Percentiles rank a stretch among this genome's conserved stretches.
Conservation (phyloP, 2,888 invertebrate genomes). For the Patella caerulea region DNA sequence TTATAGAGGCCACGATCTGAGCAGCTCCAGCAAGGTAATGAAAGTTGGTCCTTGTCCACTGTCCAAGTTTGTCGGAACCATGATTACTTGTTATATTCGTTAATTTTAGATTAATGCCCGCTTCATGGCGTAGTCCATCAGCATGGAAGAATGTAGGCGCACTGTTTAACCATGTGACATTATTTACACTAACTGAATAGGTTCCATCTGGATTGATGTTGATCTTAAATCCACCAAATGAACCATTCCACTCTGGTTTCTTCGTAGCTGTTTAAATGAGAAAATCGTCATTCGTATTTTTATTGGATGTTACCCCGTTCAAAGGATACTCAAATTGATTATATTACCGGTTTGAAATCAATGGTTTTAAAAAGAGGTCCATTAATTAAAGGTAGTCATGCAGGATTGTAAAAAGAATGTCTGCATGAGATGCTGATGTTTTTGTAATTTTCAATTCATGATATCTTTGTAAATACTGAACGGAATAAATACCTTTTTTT, state of each 20-base stretch:
- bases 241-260: not conserved
- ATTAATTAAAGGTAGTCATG: no score
- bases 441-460: no score
- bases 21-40: slow-evolving; percentile 23
- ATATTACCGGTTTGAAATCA: no score
- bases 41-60: slow-evolving; percentile 25
- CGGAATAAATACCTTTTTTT: no score
- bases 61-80: not conserved
- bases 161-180: slow-evolving; percentile 34
- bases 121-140: slow-evolving; percentile 30
- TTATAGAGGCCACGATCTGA: slow-evolving; percentile 6
- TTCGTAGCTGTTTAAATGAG: no score
- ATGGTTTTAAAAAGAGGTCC: no score
- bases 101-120: slow-evolving; percentile 23
- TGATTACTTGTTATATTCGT: not conserved
- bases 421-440: no score
- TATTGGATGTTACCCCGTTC: no score
- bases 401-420: no score
- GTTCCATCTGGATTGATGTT: not conserved
- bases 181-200: slow-evolving; percentile 8
- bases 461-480: no score
- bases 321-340: no score
- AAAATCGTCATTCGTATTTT: no score
- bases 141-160: slow-evolving; percentile 40
- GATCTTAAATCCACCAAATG: not conserved